Evolutionary conservation across 2,113 vertebrate species (phyloP), one percentile per base, ranked within the genome.

Genomic region (Otis tarda): DNA sequence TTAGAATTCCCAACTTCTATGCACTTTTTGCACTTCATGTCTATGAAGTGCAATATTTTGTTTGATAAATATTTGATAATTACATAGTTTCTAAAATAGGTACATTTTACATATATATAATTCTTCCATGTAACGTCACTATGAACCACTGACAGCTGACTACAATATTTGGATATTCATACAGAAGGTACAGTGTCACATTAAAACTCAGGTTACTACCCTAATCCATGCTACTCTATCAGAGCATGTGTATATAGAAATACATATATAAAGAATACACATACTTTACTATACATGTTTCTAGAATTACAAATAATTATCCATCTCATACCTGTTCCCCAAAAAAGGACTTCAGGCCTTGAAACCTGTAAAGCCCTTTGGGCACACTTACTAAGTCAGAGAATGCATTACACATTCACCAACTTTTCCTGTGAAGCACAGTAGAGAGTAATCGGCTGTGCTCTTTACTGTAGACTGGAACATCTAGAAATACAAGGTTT

Each of bases 341-440:
- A 5, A 50, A 20, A 79, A 68, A 63, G 21, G 18, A 64, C 41
- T 80, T 75, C 63, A 50, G 30, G 31, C 52, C 43, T 17, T 41
- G n/a, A 83, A 64, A 71, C 16, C 41, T 59, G 24, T 22, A 86
- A 79, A 88, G 20, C 6, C 11, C 13, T 80, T 24, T 18, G 24
- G 13, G 14, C 6, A 1, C 6, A 12, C 25, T 84, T 76, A 18
- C 7, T 17, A 49, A 61, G 5, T 13, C 47, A 53, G 14, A 6
- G 10, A 83, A 67, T 1, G 1, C 1, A 1, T 8, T 43, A 3
- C 18, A 41, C 9, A 18, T 55, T 49, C 31, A 71, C 18, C 22
- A 50, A 39, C 19, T 64, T 75, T n/a, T 24, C 52, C 67, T 37
- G 19, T n/a, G 67, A 79, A 75, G 35, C 24, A 56, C 10, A 78